Percentiles rank a stretch among this genome's conserved stretches.
phyloP scores from a whole-genome alignment of 2,888 invertebrate species.

The Caradrina kadenii region DNA sequence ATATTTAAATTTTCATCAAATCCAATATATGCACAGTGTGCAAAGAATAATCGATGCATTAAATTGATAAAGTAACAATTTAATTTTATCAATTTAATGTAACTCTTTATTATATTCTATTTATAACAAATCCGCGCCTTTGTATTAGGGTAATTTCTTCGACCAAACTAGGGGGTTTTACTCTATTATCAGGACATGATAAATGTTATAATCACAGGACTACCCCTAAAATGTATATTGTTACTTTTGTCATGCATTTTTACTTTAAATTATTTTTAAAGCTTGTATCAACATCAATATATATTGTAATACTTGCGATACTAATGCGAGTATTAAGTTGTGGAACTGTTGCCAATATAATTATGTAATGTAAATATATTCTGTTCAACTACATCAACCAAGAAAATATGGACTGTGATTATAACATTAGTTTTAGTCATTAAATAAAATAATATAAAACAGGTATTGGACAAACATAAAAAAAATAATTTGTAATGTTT shows the following conservation, averaged over 20 bases:
- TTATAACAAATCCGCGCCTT: conserved; percentile 37
- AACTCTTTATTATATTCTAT: conserved; percentile 33
- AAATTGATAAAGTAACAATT: conserved; percentile 37
- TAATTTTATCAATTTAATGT: conserved; percentile 30
- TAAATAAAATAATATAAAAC: conserved; percentile 56
- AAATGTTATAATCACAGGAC: conserved; percentile 68
- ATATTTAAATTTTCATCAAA: conserved; percentile 26
- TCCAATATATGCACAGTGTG: conserved; percentile 44
- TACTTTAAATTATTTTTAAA: background rate
- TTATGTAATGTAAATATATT: conserved; percentile 18
- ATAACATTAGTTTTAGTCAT: conserved; percentile 61
- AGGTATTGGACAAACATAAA: conserved; percentile 67
- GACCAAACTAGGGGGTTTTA: conserved; percentile 61
- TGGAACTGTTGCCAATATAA: conserved; percentile 4
- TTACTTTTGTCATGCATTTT: background rate
- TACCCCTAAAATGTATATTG: conserved; percentile 1
- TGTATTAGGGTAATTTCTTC: conserved; percentile 45
- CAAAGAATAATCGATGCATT: conserved; percentile 36
- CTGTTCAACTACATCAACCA: conserved; percentile 11
- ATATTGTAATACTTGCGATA: conserved; percentile 1
- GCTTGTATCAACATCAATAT: conserved; percentile 4
- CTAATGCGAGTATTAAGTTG: conserved; percentile 5
- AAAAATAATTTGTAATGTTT: conserved; percentile 72
- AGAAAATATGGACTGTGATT: conserved; percentile 64
- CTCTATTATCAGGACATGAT: conserved; percentile 47